Base-by-base conservation (phyloP, 2,113 vertebrate species). In the Scartelaos histophorus region DNA sequence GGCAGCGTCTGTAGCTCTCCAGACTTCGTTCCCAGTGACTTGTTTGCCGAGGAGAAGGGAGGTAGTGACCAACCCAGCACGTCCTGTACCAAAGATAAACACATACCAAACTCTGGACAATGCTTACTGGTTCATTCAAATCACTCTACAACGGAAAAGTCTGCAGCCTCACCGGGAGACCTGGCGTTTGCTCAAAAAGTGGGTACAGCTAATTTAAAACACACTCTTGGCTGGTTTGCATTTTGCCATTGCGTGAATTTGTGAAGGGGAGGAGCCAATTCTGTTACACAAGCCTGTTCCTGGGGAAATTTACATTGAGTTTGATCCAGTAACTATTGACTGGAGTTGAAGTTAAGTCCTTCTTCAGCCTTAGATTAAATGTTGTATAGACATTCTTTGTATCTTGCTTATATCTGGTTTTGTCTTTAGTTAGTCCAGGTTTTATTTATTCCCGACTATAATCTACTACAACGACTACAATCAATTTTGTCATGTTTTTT, bases 161-260 rank as follows among this genome's bases (percentile, higher is more conserved):
- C 35, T 38, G 9, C 35, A 12, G 72, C 56, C 3, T 92, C 94
- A 2, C 92, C 94, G 0, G 95, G 94, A 7, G 95, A 97, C 74
- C 79, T 89, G 10, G 86, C 94, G 6, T 97, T 97, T 5, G 94
- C 96, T 68, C 93, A 93, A 78, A 97, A 97, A 89, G 96, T 97
- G 51, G 83, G 76, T 7, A 57, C 3, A 22, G 60, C 5, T 66
- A 5, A 72, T 66, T 49, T 11, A 22, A 47, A 70, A 15, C n/a
- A 13, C 1, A 1, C 24, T 12, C 19, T 69, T 17, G 22, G 0
- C 29, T 43, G 15, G 0, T 10, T 38, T 46, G 3, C 38, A 70
- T 64, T 46, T 68, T n/a, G 25, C 53, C 7, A 43, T 34, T 29
- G 7, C 13, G 21, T 58, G 22, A 3, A 60, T 60, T 60, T n/a